Evolutionary conservation across 2,888 invertebrate species (phyloP), one percentile per base, ranked within the genome.

Genomic region (Carabus problematicus): DNA sequence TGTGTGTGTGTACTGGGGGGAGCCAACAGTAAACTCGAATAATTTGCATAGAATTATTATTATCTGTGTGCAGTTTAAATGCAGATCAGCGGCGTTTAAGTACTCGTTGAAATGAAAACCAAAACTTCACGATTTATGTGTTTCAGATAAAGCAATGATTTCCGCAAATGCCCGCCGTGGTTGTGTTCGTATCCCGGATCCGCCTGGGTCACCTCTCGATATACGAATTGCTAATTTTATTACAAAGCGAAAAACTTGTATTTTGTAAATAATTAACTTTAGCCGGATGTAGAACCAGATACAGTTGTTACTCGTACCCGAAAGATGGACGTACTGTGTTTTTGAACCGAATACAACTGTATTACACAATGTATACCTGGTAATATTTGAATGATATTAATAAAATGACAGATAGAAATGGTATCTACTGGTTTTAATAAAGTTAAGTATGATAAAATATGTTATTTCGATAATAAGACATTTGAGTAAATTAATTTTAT

Each of bases 31-130:
- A 49, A 60, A 41, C 29, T n/a, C 61, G 64, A 70, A 64, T 70
- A 63, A 70, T 70, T 70, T 70, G 70, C 70, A 70, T 70, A 64
- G 64, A 70, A 70, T 70, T 70, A 70, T 70, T 70, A 70, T 70
- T 64, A 70, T 70, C 70, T 58, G 60, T 70, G 59, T 70, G 70
- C 70, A 70, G 70, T 70, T 70, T 70, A 70, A 70, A 70, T 70
- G 70, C 70, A 70, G 70, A 70, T 64, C 64, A 70, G 63, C 29
- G 62, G 63, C 58, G 70, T 70, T 67, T 67, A 67, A 67, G 67
- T 60, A 67, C 60, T 67, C 67, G 67, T 67, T 67, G 54, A 67
- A 67, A 67, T 67, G 67, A 67, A 67, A 67, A 67, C 67, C 67
- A 67, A 67, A 67, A 67, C 67, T 67, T 67, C 60, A 14, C 60